phyloP scores from a whole-genome alignment of 2,797 vertebrate genomes.

The Acanthurus tractus region DNA sequence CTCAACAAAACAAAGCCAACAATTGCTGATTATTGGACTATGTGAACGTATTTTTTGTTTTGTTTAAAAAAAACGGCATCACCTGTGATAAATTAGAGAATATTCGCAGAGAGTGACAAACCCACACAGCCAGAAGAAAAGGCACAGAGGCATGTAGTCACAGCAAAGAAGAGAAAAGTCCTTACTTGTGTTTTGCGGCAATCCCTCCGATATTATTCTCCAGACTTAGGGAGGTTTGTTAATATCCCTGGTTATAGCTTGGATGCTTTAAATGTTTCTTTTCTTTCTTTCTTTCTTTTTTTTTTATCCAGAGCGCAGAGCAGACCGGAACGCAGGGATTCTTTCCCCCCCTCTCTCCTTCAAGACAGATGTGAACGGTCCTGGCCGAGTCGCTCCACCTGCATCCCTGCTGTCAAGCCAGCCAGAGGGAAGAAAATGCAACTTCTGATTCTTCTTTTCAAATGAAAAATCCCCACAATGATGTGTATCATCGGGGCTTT shows the following conservation, averaged over 20 bases:
- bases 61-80: not conserved
- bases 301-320: conserved; percentile 76
- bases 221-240: conserved; percentile 65
- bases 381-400: conserved; percentile 84
- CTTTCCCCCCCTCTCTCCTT: conserved; percentile 70
- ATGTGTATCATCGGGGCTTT: not conserved
- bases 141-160: conserved; percentile 44
- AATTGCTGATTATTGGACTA: conserved; percentile 11
- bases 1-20: conserved; percentile 34
- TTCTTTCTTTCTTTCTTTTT: conserved; percentile 43
- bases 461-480: conserved; percentile 5
- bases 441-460: conserved; percentile 44
- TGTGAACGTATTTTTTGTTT: conserved; percentile 3
- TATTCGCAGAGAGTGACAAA: conserved; percentile 26
- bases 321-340: conserved; percentile 65
- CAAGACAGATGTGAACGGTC: conserved; percentile 82
- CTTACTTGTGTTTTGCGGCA: conserved; percentile 81
- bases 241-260: conserved; percentile 72
- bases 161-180: conserved; percentile 73
- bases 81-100: conserved; percentile 34
- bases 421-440: not conserved
- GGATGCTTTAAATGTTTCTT: conserved; percentile 19
- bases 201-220: conserved; percentile 70
- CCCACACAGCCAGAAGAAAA: conserved; percentile 26
- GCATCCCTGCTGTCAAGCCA: conserved; percentile 67